Base-by-base conservation (phyloP, 1,140 invertebrate genomes). In the Megalopta genalis region DNA sequence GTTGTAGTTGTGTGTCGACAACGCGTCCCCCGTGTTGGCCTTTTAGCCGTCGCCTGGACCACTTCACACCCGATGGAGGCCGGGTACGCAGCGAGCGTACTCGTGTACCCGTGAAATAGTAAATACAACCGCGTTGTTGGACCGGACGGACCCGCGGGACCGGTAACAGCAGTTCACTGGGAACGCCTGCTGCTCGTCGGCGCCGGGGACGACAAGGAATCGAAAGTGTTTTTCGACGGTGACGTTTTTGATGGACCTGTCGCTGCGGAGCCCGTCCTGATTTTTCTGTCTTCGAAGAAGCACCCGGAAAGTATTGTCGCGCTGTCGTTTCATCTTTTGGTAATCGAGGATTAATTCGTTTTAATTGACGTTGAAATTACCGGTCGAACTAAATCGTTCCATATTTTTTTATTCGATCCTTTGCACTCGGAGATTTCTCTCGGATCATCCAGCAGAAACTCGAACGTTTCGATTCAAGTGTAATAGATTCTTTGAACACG, bases 81-180 rank as follows among this genome's bases (percentile, higher is more conserved):
- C 67, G 71, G 27, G 27, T 21, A 37, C 76, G 60, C 32, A 57
- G 77, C 71, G 62, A 25, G 21, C 60, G 65, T 80, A 82, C 78
- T 67, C 81, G 77, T 70, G 84, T 87, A 87, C 84, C 70, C 82
- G 81, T 79, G 82, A 89, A 89, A 90, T 87, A 85, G 86, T 87
- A 86, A 87, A 88, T 86, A 88, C 86, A 86, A 80, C 54, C 76
- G 73, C 68, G 83, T 83, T 84, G 86, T 83, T 77, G 78, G 81
- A 85, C 75, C 54, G 49, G 74, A 69, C 18, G 6, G 63, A 73
- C 75, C 72, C 39, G 80, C 79, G 83, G 65, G 81, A 76, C 70
- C 52, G 78, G n/a, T 75, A 73, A 73, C 75, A 69, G 46, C 54
- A 59, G 57, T 65, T 52, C 52, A 71, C 74, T 25, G 39, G 67